Evolutionary conservation across 1,140 invertebrate species (phyloP).

Genomic region (Lysiphlebus fabarum): DNA sequence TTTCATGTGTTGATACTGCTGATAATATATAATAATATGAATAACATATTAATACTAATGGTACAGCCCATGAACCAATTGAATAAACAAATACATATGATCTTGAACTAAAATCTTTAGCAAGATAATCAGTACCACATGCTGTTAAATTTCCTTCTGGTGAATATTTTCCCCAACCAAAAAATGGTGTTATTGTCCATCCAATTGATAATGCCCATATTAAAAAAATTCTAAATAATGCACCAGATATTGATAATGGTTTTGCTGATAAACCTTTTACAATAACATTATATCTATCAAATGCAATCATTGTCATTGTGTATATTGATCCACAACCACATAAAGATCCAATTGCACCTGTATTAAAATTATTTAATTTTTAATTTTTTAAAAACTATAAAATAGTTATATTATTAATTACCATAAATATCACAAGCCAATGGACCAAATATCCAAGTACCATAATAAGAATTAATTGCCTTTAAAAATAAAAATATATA

Average conservation of each 20-base stretch:
- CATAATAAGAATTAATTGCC: slow-evolving; percentile 17
- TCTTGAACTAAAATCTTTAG: slow-evolving; percentile 60
- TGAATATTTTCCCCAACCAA: slow-evolving; percentile 66
- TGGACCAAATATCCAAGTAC: slow-evolving; percentile 34
- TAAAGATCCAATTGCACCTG: slow-evolving; percentile 26
- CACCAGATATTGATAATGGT: slow-evolving; percentile 66
- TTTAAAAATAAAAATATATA: neutral
- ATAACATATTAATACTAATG: slow-evolving; percentile 66
- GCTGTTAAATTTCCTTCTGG: slow-evolving; percentile 79
- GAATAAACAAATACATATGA: slow-evolving; percentile 67
- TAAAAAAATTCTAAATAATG: slow-evolving; percentile 65
- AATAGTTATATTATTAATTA: slow-evolving; percentile 45
- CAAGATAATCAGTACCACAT: slow-evolving; percentile 76
- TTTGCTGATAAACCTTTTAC: slow-evolving; percentile 61
- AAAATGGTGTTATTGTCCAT: slow-evolving; percentile 68
- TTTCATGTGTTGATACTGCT: slow-evolving; percentile 8
- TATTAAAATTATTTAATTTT: no score
- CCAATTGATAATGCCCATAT: slow-evolving; percentile 67
- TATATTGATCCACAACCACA: slow-evolving; percentile 58
- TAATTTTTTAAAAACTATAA: no score
- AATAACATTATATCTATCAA: slow-evolving; percentile 59
- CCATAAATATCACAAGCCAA: slow-evolving; percentile 59
- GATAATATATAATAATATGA: slow-evolving; percentile 60
- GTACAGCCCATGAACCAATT: slow-evolving; percentile 62
- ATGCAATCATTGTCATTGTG: slow-evolving; percentile 54